These are phyloP conservation scores for Cryptoblepharus egeriae DNA, from an alignment of 2,797 vertebrate genomes.

Conservation along the genomic window DNA sequence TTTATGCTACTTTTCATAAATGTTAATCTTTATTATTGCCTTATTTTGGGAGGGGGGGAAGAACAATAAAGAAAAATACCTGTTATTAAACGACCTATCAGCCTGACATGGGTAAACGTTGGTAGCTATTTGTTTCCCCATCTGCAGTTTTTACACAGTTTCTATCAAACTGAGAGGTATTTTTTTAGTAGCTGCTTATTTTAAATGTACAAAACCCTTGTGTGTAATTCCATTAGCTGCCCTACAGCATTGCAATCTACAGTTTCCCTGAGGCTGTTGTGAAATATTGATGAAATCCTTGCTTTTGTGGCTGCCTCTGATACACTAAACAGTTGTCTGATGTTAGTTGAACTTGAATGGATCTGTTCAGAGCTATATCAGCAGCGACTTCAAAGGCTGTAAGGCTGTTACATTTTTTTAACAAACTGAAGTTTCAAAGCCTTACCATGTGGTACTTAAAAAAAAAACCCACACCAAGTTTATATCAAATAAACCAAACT, in stretches of 20 bases:
- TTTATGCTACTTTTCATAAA: conserved; percentile 81
- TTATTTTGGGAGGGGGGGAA: conserved; percentile 17
- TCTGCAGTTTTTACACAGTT: conserved; percentile 82
- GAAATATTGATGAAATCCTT: conserved; percentile 97
- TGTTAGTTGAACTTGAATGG: conserved; percentile 83
- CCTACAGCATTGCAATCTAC: conserved; percentile 93
- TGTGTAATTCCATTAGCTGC: conserved; percentile 97
- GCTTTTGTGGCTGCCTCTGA: conserved; percentile 86
- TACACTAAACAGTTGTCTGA: conserved; percentile 87
- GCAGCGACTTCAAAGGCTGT: conserved; percentile 81
- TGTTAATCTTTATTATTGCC: conserved; percentile 83
- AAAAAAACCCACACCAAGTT: conserved; percentile 70
- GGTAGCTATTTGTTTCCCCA: conserved; percentile 79
- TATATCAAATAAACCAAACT: conserved; percentile 66
- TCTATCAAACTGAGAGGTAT: conserved; percentile 82
- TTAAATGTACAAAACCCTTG: conserved; percentile 94
- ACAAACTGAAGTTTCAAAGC: conserved; percentile 77
- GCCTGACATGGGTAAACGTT: conserved; percentile 74
- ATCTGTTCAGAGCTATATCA: conserved; percentile 81
- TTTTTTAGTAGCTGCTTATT: conserved; percentile 90
- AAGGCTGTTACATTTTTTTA: conserved; percentile 71
- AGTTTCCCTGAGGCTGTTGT: conserved; percentile 96
- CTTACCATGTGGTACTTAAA: conserved; percentile 66
- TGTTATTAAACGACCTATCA: conserved; percentile 82
- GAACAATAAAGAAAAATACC: conserved; percentile 65